Percentiles rank a stretch among this genome's conserved stretches.
These are phyloP conservation scores for Anthoscopus minutus DNA, from an alignment of 2,113 vertebrate genomes.

Conservation along the genomic window DNA sequence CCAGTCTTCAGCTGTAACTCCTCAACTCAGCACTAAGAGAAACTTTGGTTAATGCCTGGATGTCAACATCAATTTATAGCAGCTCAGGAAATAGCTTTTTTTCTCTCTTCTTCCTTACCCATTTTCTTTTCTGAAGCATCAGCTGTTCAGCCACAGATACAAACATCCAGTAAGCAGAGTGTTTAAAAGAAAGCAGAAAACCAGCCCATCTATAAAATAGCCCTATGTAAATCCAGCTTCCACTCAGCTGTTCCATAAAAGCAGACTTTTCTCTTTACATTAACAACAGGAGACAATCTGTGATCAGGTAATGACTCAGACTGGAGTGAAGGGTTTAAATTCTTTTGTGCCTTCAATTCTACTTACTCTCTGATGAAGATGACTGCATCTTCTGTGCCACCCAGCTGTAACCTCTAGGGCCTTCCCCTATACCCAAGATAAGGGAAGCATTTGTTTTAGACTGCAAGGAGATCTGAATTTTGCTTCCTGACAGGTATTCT, in stretches of 20 bases:
- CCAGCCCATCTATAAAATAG: rapidly evolving
- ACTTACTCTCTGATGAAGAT: neutral
- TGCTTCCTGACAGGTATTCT: neutral
- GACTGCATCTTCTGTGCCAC: neutral
- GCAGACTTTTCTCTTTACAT: neutral
- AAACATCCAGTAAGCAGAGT: neutral
- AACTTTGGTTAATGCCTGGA: neutral
- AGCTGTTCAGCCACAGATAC: neutral
- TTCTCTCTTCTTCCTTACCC: neutral
- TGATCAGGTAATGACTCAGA: neutral
- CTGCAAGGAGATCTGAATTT: neutral
- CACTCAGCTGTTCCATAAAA: neutral
- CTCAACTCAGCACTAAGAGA: neutral
- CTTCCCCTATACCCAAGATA: neutral
- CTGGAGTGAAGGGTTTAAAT: neutral
- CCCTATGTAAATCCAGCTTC: neutral
- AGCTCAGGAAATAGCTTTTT: neutral
- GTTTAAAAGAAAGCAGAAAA: neutral
- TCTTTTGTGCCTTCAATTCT: neutral
- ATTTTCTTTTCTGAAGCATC: neutral
- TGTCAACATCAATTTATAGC: neutral
- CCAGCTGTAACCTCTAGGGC: neutral
- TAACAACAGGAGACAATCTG: neutral
- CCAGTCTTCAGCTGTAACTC: neutral
- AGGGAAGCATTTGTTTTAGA: neutral